Evolutionary conservation across 2,113 vertebrate genomes (phyloP).

Genomic region (Hiodon alosoides): DNA sequence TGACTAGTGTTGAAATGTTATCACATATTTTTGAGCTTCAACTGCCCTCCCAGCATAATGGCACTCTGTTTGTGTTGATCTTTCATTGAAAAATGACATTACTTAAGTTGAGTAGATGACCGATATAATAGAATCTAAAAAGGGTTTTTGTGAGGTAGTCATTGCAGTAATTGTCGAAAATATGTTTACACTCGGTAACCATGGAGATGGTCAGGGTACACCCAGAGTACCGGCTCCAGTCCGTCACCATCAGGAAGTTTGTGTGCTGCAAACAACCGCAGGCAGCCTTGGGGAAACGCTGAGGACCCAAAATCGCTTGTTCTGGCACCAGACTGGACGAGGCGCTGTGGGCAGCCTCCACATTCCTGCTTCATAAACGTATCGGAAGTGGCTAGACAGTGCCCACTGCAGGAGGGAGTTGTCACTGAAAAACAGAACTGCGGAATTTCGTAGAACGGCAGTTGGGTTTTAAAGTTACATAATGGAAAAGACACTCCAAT

Average conservation of each 20-base stretch:
- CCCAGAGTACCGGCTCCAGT: slow-evolving; percentile 4
- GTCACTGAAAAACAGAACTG: slow-evolving; percentile 1
- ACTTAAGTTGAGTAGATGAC: no score
- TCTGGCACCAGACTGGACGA: slow-evolving; percentile 7
- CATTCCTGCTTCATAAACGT: slow-evolving; percentile 6
- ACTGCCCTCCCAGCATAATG: no score
- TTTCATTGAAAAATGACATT: no score
- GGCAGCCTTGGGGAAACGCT: slow-evolving; percentile 13
- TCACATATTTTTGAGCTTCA: no score
- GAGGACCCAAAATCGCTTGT: slow-evolving; percentile 12
- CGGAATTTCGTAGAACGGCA: no score
- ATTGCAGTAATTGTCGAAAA: background rate
- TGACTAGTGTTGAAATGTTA: no score
- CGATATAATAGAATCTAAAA: background rate
- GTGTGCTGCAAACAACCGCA: slow-evolving; percentile 8
- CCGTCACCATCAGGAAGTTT: slow-evolving; percentile 5
- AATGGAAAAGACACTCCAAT: background rate
- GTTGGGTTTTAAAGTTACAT: no score
- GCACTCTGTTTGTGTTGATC: no score
- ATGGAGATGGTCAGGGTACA: background rate
- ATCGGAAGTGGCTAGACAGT: background rate
- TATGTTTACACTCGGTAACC: background rate
- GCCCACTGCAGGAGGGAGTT: background rate
- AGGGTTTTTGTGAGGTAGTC: background rate
- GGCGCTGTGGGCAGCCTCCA: slow-evolving; percentile 10